Conservation (phyloP, 2,888 invertebrate genomes). For the Gonocerus acuteangulatus region DNA sequence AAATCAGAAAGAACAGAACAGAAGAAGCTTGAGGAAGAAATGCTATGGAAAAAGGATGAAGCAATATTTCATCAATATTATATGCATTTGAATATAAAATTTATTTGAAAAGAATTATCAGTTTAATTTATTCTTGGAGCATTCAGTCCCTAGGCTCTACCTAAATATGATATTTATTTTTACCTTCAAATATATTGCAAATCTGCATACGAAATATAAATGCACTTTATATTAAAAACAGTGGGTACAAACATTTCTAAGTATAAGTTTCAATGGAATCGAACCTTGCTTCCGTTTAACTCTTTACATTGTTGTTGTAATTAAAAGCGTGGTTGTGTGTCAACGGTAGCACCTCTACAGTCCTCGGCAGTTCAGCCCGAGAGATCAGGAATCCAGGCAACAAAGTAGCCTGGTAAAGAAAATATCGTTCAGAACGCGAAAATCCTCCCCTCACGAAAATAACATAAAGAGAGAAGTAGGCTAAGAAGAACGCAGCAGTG, state of each 20-base stretch:
- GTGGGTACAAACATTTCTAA: conserved; percentile 24
- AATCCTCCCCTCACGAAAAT: conserved; percentile 13
- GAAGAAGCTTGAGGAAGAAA: conserved; percentile 11
- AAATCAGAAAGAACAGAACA: conserved; percentile 6
- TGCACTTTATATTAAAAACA: conserved; percentile 25
- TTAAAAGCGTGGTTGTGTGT: conserved; percentile 23
- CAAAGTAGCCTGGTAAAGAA: conserved; percentile 15
- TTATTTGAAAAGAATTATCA: conserved; percentile 15
- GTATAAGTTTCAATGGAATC: conserved; percentile 23
- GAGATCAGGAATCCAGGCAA: conserved; percentile 21
- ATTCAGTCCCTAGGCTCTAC: conserved; percentile 15
- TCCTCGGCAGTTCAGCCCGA: conserved; percentile 22
- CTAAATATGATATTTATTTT: conserved; percentile 11
- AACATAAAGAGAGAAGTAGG: conserved; percentile 21
- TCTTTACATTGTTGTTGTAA: conserved; percentile 15
- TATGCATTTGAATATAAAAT: conserved; percentile 19
- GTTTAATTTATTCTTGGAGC: conserved; percentile 1
- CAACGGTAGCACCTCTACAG: conserved; percentile 26
- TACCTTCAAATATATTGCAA: conserved; percentile 19
- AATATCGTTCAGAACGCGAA: conserved; percentile 15
- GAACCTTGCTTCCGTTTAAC: conserved; percentile 19
- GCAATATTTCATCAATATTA: conserved; percentile 11
- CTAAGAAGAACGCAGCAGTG: not conserved
- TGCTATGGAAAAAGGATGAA: conserved; percentile 22
- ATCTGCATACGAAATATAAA: conserved; percentile 26